These are phyloP conservation scores for Esperia sulphurella DNA, from an alignment of 2,888 invertebrate genomes.

Conservation along the genomic window DNA sequence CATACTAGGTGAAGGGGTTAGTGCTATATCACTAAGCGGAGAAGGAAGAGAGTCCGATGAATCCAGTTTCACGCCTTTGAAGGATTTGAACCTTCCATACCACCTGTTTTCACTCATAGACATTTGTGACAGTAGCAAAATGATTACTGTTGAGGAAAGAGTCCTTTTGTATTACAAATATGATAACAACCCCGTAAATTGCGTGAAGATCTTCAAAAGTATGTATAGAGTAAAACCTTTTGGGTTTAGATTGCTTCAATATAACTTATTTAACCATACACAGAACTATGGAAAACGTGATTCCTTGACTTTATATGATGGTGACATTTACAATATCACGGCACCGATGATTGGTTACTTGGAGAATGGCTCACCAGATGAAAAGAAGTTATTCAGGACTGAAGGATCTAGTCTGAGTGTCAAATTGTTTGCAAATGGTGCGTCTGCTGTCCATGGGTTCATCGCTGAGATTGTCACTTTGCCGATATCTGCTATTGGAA, in stretches of 20 bases:
- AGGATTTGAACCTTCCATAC: slow-evolving; percentile 90
- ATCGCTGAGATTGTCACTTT: slow-evolving; percentile 97
- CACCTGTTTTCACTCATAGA: slow-evolving; percentile 96
- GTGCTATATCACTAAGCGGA: slow-evolving; percentile 93
- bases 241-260: slow-evolving; percentile 93
- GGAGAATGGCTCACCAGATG: slow-evolving; percentile 84
- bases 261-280: slow-evolving; percentile 94
- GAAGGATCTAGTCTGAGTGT: slow-evolving; percentile 90
- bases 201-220: slow-evolving; percentile 97
- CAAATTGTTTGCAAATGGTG: slow-evolving; percentile 95
- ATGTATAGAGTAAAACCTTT: slow-evolving; percentile 91
- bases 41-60: slow-evolving; percentile 93
- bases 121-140: slow-evolving; percentile 97
- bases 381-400: slow-evolving; percentile 87
- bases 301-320: slow-evolving; percentile 92
- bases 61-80: slow-evolving; percentile 93
- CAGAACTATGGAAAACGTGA: slow-evolving; percentile 90
- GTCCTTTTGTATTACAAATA: slow-evolving; percentile 97
- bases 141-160: slow-evolving; percentile 92
- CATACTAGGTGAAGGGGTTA: slow-evolving; percentile 94
- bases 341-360: slow-evolving; percentile 85
- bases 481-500: slow-evolving; percentile 94
- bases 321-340: slow-evolving; percentile 93
- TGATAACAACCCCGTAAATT: slow-evolving; percentile 96
- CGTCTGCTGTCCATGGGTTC: slow-evolving; percentile 96